Evolutionary conservation across 2,113 vertebrate genomes (phyloP).

Genomic region (Peromyscus polionotus): DNA sequence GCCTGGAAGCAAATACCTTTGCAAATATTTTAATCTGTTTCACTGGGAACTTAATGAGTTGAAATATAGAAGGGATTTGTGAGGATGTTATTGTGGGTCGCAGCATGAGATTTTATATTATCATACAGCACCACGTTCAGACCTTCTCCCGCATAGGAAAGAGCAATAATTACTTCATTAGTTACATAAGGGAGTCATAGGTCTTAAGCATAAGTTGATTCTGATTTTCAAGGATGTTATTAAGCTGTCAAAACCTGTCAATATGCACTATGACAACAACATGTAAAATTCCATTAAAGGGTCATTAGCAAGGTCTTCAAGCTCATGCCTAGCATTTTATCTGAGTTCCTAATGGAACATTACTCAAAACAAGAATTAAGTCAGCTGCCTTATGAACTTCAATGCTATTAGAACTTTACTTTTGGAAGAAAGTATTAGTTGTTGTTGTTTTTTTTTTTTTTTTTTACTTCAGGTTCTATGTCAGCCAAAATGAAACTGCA

Average conservation of each 20-base stretch:
- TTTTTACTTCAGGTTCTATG: neutral
- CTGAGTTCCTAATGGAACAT: slow-evolving; percentile 66
- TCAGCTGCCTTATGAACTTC: slow-evolving; percentile 55
- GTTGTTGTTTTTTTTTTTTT: neutral
- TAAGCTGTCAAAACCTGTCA: slow-evolving; percentile 79
- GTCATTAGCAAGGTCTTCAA: slow-evolving; percentile 63
- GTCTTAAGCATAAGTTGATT: slow-evolving; percentile 79
- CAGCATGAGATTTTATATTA: slow-evolving; percentile 64
- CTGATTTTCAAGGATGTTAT: slow-evolving; percentile 73
- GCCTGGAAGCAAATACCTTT: slow-evolving; percentile 51
- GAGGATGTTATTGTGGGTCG: slow-evolving; percentile 59
- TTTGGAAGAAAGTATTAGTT: slow-evolving; percentile 33
- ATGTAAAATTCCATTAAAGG: slow-evolving; percentile 72
- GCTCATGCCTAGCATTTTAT: slow-evolving; percentile 67
- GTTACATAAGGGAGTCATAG: slow-evolving; percentile 73
- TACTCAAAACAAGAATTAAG: slow-evolving; percentile 54
- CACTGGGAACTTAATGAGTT: slow-evolving; percentile 40
- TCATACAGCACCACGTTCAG: neutral
- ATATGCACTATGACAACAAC: slow-evolving; percentile 74
- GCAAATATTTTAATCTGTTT: slow-evolving; percentile 52
- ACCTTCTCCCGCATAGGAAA: slow-evolving; percentile 38
- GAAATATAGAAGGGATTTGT: slow-evolving; percentile 44
- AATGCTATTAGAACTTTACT: slow-evolving; percentile 63
- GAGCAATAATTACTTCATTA: slow-evolving; percentile 80
- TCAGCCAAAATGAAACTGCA: slow-evolving; percentile 50